Evolutionary conservation across 2,113 vertebrate species (phyloP), one percentile per base, ranked within the genome.

Genomic region (Clarias macrocephalus): DNA sequence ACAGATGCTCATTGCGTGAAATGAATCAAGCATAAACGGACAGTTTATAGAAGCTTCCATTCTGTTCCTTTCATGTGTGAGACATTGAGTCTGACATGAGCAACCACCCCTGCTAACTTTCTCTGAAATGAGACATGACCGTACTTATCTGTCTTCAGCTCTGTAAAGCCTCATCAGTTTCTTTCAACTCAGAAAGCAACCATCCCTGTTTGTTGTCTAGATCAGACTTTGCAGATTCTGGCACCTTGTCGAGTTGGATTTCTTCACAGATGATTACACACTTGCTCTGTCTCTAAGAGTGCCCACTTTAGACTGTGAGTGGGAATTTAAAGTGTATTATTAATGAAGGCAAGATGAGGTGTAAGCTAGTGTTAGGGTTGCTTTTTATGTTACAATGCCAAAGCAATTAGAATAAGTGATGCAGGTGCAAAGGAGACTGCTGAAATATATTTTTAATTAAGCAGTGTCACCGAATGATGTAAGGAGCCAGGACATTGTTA

Each of bases 181-280:
- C 37, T 37, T 88, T 91, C 80, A 91, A 88, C 88, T 91, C 83
- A 19, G 82, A 75, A 75, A 86, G 66, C 80, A 25, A 66, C 76
- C 52, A 62, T 52, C 70, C 25, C 59, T 63, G 52, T 60, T 54
- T 80, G 85, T 70, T 60, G 82, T 30, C 59, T 33, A 85, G 62
- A 89, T 87, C 66, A 81, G 77, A 80, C 25, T 83, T 23, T 25
- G 66, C 68, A 13, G 48, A 57, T 59, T 84, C 66, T 84, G 75
- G 81, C 88, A 59, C 57, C 85, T 84, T 87, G 88, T 89, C 82
- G 15, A 60, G 82, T 70, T 62, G 21, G 77, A 82, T 87, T 76
- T 52, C 54, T 72, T 76, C 23, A 73, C 79, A 83, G 52, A 13
- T 81, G 37, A 5, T 76, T 87, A 89, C 57, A 72, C 28, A 6